A percentile compares a stretch with the other conserved stretches of the same genome.
phyloP scores from a whole-genome alignment of 2,888 invertebrate species.

The Gisinianus flammeolus region DNA sequence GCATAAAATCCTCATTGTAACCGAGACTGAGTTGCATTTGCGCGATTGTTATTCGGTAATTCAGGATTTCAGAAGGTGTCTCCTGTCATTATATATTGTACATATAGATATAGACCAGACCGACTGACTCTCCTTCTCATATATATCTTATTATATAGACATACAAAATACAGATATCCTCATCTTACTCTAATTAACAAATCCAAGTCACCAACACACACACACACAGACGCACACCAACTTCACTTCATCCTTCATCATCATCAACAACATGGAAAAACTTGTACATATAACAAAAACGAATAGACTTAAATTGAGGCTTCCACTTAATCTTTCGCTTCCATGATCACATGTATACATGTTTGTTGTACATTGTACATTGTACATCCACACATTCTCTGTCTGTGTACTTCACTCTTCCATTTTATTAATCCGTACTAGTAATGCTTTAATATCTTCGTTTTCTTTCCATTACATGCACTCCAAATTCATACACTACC shows the following conservation, averaged over 20 bases:
- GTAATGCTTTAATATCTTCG: not conserved
- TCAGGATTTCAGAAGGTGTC: conserved; percentile 22
- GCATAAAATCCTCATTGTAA: conserved; percentile 58
- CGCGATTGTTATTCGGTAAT: conserved; percentile 38
- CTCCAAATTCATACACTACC: too few species aligned
- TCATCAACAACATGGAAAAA: not conserved
- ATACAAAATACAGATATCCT: conserved; percentile 19
- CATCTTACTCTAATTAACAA: conserved; percentile 31
- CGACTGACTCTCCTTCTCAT: not conserved
- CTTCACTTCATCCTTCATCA: not conserved
- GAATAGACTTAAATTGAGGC: not conserved
- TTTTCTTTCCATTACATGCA: not conserved
- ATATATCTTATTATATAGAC: not conserved
- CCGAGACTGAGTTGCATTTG: conserved; percentile 50
- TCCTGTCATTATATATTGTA: conserved; percentile 32
- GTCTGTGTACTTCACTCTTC: not conserved
- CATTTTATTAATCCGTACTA: not conserved
- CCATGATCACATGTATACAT: not conserved
- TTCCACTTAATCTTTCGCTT: not conserved
- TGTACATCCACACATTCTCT: not conserved
- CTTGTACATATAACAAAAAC: not conserved
- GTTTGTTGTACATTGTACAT: not conserved
- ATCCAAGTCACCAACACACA: conserved; percentile 30
- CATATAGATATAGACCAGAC: not conserved
- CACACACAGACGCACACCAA: not conserved